Evolutionary conservation across 2,888 invertebrate genomes (phyloP).

Genomic region (Protophormia terraenovae): DNA sequence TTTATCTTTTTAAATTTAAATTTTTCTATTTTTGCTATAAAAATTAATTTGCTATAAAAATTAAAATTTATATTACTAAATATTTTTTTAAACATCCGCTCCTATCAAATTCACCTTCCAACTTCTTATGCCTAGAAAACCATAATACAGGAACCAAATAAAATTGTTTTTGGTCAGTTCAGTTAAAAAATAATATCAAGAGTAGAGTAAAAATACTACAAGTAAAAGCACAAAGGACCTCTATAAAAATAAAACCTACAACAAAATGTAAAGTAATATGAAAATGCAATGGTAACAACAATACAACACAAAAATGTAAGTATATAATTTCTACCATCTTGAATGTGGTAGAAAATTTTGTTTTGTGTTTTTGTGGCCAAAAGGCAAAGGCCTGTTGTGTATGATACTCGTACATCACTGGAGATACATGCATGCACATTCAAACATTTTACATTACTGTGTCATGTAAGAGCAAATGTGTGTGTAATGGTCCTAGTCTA

Average conservation of each 20-base stretch:
- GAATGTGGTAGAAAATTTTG: slow-evolving; percentile 34
- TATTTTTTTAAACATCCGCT: no score
- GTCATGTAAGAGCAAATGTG: slow-evolving; percentile 19
- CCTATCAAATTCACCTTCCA: background rate
- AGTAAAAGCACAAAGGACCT: slow-evolving; percentile 53
- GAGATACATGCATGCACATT: slow-evolving; percentile 22
- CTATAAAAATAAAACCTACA: slow-evolving; percentile 52
- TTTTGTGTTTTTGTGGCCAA: slow-evolving; percentile 54
- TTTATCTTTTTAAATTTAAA: no score
- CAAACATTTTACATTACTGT: background rate
- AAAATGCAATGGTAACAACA: slow-evolving; percentile 26
- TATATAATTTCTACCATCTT: slow-evolving; percentile 18
- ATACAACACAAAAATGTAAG: slow-evolving; percentile 11
- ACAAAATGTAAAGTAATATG: slow-evolving; percentile 10
- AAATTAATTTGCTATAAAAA: no score
- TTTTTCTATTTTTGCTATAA: no score
- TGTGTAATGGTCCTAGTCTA: slow-evolving; percentile 21
- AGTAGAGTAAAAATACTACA: slow-evolving; percentile 27
- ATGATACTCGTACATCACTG: slow-evolving; percentile 1
- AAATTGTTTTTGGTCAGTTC: slow-evolving; percentile 65
- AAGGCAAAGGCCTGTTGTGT: slow-evolving; percentile 46
- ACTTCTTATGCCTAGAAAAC: slow-evolving; percentile 24
- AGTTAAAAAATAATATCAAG: slow-evolving; percentile 50
- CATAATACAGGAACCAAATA: slow-evolving; percentile 59
- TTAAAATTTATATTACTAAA: no score